Conservation (phyloP, 1,140 invertebrate species). For the Sarcophaga bullata region DNA sequence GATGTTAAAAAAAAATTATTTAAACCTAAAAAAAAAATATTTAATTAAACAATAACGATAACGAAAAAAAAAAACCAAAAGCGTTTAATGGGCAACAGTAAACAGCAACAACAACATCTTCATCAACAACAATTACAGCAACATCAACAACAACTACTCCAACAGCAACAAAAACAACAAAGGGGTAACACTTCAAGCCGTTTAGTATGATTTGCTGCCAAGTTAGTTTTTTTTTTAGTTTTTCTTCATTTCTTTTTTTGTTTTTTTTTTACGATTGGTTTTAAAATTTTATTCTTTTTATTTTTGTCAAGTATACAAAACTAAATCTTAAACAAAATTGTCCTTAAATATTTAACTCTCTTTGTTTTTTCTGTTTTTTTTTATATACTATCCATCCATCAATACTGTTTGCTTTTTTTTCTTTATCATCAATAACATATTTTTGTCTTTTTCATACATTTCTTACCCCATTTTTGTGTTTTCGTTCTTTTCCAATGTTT, state of each 20-base stretch:
- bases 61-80: conserved; percentile 30
- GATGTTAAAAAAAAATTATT: not conserved
- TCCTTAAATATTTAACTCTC: not conserved
- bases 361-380: not conserved
- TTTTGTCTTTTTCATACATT: not conserved
- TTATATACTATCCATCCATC: too few species aligned
- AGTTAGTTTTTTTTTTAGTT: conserved; percentile 43
- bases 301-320: not conserved
- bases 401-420: not conserved
- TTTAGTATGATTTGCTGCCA: conserved; percentile 47
- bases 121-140: conserved; percentile 44
- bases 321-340: not conserved
- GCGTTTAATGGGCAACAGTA: conserved; percentile 45
- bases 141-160: conserved; percentile 44
- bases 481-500: not conserved
- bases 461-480: not conserved
- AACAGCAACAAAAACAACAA: conserved; percentile 46
- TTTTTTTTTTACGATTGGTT: conserved; percentile 9
- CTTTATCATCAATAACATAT: not conserved
- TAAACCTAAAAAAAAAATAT: not conserved
- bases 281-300: conserved; percentile 3
- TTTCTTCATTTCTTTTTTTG: not conserved
- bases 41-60: not conserved
- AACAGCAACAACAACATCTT: conserved; percentile 46
- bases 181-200: conserved; percentile 48